Conservation (phyloP, 2,888 invertebrate genomes). For the Eupithecia subfuscata region DNA sequence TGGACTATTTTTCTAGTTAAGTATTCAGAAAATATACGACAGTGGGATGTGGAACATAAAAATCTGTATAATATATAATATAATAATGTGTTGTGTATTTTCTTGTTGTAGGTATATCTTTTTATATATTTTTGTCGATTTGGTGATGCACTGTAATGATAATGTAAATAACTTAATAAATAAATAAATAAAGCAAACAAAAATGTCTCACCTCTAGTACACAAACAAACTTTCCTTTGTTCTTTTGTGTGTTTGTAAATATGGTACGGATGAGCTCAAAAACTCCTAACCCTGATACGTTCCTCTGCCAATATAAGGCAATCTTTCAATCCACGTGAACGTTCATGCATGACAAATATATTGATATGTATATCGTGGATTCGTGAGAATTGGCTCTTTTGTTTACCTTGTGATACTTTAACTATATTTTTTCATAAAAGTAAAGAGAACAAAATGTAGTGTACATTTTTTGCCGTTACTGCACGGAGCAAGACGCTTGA, state of each 20-base stretch:
- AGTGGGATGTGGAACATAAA: neutral
- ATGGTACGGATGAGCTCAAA: constrained; percentile 17
- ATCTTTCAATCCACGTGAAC: constrained; percentile 33
- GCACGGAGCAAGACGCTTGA: too few species aligned
- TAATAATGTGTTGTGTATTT: too few species aligned
- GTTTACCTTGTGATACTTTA: neutral
- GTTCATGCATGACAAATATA: constrained; percentile 16
- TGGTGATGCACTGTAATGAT: too few species aligned
- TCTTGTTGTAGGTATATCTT: too few species aligned
- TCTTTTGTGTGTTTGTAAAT: constrained; percentile 10
- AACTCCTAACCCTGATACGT: constrained; percentile 32
- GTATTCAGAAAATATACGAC: neutral
- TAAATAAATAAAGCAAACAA: too few species aligned
- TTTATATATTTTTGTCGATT: too few species aligned
- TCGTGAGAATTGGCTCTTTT: neutral
- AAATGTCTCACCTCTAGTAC: neutral
- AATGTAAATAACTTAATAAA: too few species aligned
- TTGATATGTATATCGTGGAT: neutral
- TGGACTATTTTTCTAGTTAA: neutral
- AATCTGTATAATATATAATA: too few species aligned
- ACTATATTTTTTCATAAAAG: neutral
- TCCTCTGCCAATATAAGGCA: constrained; percentile 27
- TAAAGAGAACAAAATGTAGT: too few species aligned
- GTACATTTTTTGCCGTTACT: too few species aligned
- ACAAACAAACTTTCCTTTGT: constrained; percentile 33